These are phyloP conservation scores for Linurgus olivaceus DNA, from an alignment of 2,797 vertebrate species.

Conservation along the genomic window DNA sequence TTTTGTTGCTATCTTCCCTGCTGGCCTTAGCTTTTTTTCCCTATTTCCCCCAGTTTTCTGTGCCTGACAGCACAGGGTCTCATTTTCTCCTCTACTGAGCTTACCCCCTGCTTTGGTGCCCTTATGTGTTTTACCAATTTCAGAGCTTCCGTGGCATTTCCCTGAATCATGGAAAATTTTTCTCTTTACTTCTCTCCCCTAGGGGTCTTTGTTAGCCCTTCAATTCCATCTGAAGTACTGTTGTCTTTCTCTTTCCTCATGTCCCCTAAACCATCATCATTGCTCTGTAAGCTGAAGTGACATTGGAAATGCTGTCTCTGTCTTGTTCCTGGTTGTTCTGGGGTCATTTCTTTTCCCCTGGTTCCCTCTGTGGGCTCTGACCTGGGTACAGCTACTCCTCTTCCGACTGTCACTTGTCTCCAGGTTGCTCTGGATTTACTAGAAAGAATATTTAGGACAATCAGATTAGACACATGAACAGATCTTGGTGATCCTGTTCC, in stretches of 20 bases:
- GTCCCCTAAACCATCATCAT: neutral
- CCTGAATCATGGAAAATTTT: neutral
- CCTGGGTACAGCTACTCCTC: neutral
- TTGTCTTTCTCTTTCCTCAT: neutral
- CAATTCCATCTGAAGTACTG: neutral
- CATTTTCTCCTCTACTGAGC: neutral
- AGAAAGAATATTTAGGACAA: neutral
- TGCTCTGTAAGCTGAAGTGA: neutral
- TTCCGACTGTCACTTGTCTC: neutral
- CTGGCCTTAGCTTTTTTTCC: neutral
- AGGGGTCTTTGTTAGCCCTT: neutral
- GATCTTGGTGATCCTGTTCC: neutral
- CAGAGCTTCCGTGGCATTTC: neutral
- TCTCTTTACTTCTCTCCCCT: neutral
- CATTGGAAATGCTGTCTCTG: neutral
- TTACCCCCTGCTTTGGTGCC: neutral
- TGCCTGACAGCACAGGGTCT: neutral
- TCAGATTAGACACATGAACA: neutral
- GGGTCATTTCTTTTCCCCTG: neutral
- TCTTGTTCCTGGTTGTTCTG: neutral
- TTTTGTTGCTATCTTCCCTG: neutral
- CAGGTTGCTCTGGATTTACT: neutral
- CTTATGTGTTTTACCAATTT: neutral
- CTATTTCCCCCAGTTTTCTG: neutral
- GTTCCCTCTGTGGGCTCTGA: neutral